phyloP scores from a whole-genome alignment of 2,888 invertebrate species.

The Didymodactylos carnosus region DNA sequence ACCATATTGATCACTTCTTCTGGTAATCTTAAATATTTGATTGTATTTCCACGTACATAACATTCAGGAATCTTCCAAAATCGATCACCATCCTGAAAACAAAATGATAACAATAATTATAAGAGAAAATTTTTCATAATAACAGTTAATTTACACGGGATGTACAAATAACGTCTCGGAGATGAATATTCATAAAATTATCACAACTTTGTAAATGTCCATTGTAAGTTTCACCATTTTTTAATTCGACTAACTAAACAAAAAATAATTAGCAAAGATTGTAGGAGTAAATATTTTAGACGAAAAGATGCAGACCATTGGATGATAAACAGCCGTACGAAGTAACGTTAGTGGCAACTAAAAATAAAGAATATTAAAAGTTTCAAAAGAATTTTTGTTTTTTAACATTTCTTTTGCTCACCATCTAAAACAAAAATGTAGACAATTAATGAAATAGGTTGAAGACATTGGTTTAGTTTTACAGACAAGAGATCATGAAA shows the following conservation, averaged over 20 bases:
- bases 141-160: conserved; percentile 59
- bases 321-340: conserved; percentile 88
- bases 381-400: neutral
- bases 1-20: conserved; percentile 75
- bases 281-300: neutral
- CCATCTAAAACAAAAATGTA: neutral
- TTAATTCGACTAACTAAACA: conserved; percentile 71
- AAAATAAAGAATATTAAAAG: conserved; percentile 16
- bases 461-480: too few species aligned
- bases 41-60: conserved; percentile 89
- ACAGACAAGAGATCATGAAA: too few species aligned
- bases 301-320: conserved; percentile 53
- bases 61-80: conserved; percentile 99
- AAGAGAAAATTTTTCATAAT: too few species aligned
- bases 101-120: too few species aligned
- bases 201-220: conserved; percentile 95
- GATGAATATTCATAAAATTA: conserved; percentile 98
- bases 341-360: conserved; percentile 77
- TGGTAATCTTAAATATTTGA: conserved; percentile 89
- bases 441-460: too few species aligned
- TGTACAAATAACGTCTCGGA: conserved; percentile 94
- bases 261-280: neutral
- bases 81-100: conserved; percentile 79
- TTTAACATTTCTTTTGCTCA: neutral
- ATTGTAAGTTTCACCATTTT: conserved; percentile 99